phyloP scores from a whole-genome alignment of 1,140 invertebrate genomes.

The Philotrypesis tridentata region DNA sequence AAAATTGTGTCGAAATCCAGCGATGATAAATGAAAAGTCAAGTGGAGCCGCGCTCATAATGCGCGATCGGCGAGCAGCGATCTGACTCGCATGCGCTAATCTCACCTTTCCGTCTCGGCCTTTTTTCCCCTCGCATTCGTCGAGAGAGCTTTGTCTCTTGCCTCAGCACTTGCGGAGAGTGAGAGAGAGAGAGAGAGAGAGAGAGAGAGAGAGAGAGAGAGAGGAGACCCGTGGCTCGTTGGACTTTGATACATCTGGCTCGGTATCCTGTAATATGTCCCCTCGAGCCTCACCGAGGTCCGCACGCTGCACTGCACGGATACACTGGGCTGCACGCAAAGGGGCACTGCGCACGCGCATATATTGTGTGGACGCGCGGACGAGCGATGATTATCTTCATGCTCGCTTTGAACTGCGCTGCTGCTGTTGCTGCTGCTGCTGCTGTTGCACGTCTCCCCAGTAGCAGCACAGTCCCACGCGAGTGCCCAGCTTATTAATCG shows the following conservation, averaged over 20 bases:
- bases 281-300: conserved; percentile 43
- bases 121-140: conserved; percentile 49
- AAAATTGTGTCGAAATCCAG: not conserved
- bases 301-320: no score
- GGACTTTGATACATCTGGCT: conserved; percentile 67
- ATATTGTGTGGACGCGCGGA: conserved; percentile 55
- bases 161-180: not conserved
- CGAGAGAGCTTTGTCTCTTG: conserved; percentile 5
- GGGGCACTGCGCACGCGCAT: conserved; percentile 49
- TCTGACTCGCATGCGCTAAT: not conserved
- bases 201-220: no score
- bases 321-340: no score
- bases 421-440: no score
- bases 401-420: conserved; percentile 67
- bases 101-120: not conserved
- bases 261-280: conserved; percentile 56
- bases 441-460: no score
- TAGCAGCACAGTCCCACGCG: conserved; percentile 64
- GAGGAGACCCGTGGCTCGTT: conserved; percentile 15
- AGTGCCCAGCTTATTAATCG: conserved; percentile 70
- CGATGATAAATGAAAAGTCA: not conserved
- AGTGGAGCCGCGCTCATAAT: not conserved
- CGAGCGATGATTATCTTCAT: conserved; percentile 69
- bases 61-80: not conserved
- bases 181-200: no score